Evolutionary conservation across 2,113 vertebrate genomes (phyloP), one percentile per base, ranked within the genome.

Genomic region (Gopherus evgoodei): DNA sequence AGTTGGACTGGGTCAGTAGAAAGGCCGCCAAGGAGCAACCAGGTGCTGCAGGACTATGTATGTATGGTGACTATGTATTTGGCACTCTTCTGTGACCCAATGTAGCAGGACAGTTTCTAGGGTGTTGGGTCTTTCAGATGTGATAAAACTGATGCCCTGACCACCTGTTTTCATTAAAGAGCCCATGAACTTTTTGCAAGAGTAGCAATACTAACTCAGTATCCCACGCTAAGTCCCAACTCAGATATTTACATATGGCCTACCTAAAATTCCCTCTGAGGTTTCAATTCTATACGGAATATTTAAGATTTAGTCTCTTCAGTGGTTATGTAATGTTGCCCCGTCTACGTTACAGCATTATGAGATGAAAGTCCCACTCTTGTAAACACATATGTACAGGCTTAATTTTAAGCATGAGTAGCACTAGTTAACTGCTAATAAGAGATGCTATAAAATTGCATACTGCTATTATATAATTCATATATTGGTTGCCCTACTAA

Each of bases 251-350:
- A 72, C 75, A 50, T 3, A 1, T 19, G 81, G 50, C 31, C 65
- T 87, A 92, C 79, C 83, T 91, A 62, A 84, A 87, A 38, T 22
- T 27, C 72, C 57, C 27, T 69, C 59, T 62, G 49, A 93, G 79
- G 93, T 12, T 91, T 90, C 85, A 91, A 84, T 69, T 47, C 22
- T 69, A 21, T 24, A 44, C 19, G 86, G 75, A 12, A 81, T 90
- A 86, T 82, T 91, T 88, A 57, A 78, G 81, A 72, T 53, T 25
- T 84, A 79, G 80, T 57, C 86, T 52, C 78, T n/a, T 49, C 80
- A 72, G 53, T 52, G 13, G n/a, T 87, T 92, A 56, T 1, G 29
- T 86, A 57, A 89, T 78, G 2, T 22, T 17, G 53, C 81, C 84
- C 78, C 9, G 56, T 25, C 54, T 75, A 52, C 54, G 24, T 62